Conservation (phyloP, 1,140 invertebrate genomes). For the Cheumatopsyche charites region DNA sequence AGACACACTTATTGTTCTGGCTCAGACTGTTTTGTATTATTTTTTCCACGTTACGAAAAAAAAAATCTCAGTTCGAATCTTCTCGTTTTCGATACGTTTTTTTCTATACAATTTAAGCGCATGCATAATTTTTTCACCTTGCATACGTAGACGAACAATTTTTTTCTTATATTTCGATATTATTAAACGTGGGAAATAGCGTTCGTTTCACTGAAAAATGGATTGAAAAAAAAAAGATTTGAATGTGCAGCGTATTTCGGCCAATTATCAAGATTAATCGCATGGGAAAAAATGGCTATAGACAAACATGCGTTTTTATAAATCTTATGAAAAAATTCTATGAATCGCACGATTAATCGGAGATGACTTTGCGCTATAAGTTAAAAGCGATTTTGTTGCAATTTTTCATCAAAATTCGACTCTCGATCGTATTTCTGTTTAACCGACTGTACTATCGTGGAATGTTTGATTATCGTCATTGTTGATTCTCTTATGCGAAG, state of each 20-base stretch:
- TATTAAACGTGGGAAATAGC: constrained; percentile 20
- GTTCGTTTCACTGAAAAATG: constrained; percentile 12
- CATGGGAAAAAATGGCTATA: constrained; percentile 24
- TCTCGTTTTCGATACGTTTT: background rate
- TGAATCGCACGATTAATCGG: constrained; percentile 3
- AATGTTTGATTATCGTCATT: too few relatives aligned
- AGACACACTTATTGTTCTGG: constrained; percentile 40
- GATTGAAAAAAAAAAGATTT: background rate
- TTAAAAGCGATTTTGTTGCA: background rate
- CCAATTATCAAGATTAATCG: constrained; percentile 27
- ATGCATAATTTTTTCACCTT: constrained; percentile 10
- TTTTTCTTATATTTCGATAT: too few relatives aligned
- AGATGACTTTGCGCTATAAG: background rate
- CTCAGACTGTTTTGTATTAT: background rate
- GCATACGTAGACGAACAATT: too few relatives aligned
- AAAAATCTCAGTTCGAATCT: background rate
- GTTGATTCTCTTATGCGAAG: too few relatives aligned
- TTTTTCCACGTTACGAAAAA: background rate
- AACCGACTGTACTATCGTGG: too few relatives aligned
- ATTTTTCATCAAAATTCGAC: too few relatives aligned
- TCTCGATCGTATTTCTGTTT: too few relatives aligned
- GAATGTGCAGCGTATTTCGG: constrained; percentile 21
- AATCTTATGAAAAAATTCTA: background rate
- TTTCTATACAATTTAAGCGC: too few relatives aligned
- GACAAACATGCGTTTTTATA: background rate